phyloP scores from a whole-genome alignment of 2,113 vertebrate genomes.

The Gobiocypris rarus region DNA sequence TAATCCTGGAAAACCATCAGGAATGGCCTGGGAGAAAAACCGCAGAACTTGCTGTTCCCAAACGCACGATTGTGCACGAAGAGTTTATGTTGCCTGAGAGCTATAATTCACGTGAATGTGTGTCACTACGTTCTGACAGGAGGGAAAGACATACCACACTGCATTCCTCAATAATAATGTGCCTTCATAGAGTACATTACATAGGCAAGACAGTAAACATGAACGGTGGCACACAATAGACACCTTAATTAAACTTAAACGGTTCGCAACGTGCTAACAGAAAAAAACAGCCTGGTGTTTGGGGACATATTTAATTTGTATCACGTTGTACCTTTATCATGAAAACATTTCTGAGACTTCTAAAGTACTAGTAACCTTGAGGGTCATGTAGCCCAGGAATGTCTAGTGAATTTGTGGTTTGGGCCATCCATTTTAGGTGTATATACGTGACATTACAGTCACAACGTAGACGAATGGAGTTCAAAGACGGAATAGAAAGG shows the following conservation, averaged over 20 bases:
- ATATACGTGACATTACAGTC: constrained; percentile 69
- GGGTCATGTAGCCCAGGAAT: constrained; percentile 52
- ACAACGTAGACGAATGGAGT: constrained; percentile 73
- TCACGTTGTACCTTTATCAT: neutral
- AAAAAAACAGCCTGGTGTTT: constrained; percentile 10
- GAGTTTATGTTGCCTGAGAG: constrained; percentile 41
- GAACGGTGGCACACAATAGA: neutral
- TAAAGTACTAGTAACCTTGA: neutral
- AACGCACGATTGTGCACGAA: neutral
- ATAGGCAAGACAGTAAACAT: neutral
- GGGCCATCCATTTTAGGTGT: constrained; percentile 60
- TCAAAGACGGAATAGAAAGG: constrained; percentile 79
- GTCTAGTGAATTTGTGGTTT: constrained; percentile 63
- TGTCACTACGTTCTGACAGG: constrained; percentile 22
- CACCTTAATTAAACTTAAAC: neutral
- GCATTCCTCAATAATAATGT: constrained; percentile 42
- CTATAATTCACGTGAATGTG: constrained; percentile 17
- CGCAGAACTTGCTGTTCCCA: constrained; percentile 21
- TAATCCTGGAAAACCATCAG: constrained; percentile 32
- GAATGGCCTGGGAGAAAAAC: constrained; percentile 31
- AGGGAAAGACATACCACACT: constrained; percentile 38
- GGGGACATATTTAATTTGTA: neutral
- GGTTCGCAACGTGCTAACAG: neutral
- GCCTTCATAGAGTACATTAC: constrained; percentile 9
- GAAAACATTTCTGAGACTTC: neutral